phyloP scores from a whole-genome alignment of 1,140 invertebrate genomes.

The Euwallacea similis region DNA sequence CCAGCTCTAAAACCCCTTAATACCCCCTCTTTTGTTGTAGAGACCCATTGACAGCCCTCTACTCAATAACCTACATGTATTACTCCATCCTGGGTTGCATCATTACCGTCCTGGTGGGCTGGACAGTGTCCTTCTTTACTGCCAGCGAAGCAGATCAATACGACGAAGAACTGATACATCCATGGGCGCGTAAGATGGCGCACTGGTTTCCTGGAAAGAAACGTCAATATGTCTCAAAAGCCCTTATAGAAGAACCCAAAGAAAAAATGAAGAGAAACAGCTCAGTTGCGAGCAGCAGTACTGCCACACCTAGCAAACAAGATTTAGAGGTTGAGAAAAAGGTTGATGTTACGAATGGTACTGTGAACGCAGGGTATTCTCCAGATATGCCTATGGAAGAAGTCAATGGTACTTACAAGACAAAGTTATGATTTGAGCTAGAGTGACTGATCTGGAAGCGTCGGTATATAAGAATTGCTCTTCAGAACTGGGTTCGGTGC shows the following conservation, averaged over 20 bases:
- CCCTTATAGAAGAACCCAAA: background rate
- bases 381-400: conserved; percentile 39
- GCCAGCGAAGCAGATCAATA: conserved; percentile 65
- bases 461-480: background rate
- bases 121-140: conserved; percentile 66
- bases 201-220: conserved; percentile 59
- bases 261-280: conserved; percentile 18
- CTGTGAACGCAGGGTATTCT: conserved; percentile 34
- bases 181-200: conserved; percentile 62
- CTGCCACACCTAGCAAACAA: background rate
- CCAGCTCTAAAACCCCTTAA: too few relatives aligned
- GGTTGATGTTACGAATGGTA: conserved; percentile 20
- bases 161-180: conserved; percentile 69
- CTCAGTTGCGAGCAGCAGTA: conserved; percentile 9
- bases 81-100: conserved; percentile 70
- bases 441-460: conserved; percentile 11
- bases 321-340: conserved; percentile 17
- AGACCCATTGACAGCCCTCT: conserved; percentile 61
- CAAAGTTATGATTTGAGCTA: conserved; percentile 43
- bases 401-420: conserved; percentile 41
- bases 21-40: conserved; percentile 52
- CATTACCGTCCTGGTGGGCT: conserved; percentile 66
- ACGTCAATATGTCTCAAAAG: conserved; percentile 42
- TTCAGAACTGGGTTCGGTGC: conserved; percentile 10
- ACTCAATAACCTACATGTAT: conserved; percentile 76